Evolutionary conservation across 2,888 invertebrate genomes (phyloP), one percentile per base, ranked within the genome.

Genomic region (Petrolisthes manimaculis): DNA sequence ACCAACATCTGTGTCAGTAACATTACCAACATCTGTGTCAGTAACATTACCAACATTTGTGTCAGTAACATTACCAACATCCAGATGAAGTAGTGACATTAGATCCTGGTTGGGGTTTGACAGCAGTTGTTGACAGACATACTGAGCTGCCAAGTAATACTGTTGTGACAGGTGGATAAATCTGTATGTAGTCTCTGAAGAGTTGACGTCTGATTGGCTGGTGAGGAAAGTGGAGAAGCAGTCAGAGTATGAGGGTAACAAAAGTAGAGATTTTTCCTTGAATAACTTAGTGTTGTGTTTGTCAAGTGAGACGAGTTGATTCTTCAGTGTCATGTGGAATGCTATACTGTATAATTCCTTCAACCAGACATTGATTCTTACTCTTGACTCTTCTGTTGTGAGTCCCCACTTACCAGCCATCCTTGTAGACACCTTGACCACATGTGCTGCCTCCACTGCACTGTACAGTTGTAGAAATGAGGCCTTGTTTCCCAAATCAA

Each of bases 101-200:
- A 37, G 12, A 37, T 82, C 37, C 51, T 21, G 67, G 18, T 2
- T 37, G 12, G 12, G n/a, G 21, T 67, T n/a, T 24, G 69, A 5
- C 18, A 24, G 21, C 54, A 81, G 55, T 56, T 75, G n/a, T 0
- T n/a, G 21, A n/a, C 51, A 53, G 54, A 80, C 54, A n/a, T 86
- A 75, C n/a, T 56, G 61, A 14, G 83, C 87, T 12, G 87, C 87
- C 5, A 79, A 61, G 9, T 78, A 69, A 71, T 54, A 51, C 78
- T 87, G 87, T 24, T 87, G 87, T 14, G 87, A 83, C 56, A 56
- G 21, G 14, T 87, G 87, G n/a, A 87, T 21, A 51, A 87, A 87
- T 67, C 55, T n/a, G 79, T 87, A 78, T 1, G 24, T 14, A 5
- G 51, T 24, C 24, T 6, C 54, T 5, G 61, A 21, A 8, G n/a